Conservation (phyloP, 2,888 invertebrate genomes). For the Dendrolimus pini region DNA sequence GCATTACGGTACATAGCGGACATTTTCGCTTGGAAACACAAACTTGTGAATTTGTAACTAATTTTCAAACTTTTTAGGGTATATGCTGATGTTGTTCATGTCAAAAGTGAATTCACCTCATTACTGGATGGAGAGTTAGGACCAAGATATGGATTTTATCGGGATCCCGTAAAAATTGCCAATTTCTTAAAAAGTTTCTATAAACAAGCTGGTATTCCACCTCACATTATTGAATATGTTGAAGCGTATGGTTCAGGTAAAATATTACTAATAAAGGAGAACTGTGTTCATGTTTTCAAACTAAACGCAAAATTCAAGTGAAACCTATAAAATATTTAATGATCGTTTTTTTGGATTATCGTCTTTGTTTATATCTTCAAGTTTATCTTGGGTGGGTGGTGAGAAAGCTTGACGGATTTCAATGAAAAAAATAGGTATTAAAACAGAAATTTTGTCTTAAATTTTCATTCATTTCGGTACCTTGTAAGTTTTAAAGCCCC, state of each 20-base stretch:
- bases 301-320: too few relatives aligned
- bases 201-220: conserved; percentile 78
- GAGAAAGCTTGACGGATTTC: too few relatives aligned
- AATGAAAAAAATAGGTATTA: too few relatives aligned
- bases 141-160: conserved; percentile 71
- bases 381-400: too few relatives aligned
- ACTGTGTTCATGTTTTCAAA: not conserved
- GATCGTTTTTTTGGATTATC: too few relatives aligned
- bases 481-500: not conserved
- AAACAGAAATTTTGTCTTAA: not conserved
- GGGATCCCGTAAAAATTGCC: conserved; percentile 63
- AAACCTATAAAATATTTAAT: too few relatives aligned
- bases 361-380: too few relatives aligned
- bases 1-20: conserved; percentile 62
- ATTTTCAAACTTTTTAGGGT: conserved; percentile 34
- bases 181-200: conserved; percentile 76
- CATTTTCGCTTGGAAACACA: not conserved
- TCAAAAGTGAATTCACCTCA: conserved; percentile 79
- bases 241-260: conserved; percentile 89
- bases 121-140: conserved; percentile 63
- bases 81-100: conserved; percentile 81
- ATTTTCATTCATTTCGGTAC: not conserved
- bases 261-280: not conserved
- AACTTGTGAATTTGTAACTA: not conserved
- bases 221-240: conserved; percentile 82